Percentiles rank a stretch among this genome's conserved stretches.
Conservation (phyloP, 2,888 invertebrate species). For the Plagodis pulveraria region DNA sequence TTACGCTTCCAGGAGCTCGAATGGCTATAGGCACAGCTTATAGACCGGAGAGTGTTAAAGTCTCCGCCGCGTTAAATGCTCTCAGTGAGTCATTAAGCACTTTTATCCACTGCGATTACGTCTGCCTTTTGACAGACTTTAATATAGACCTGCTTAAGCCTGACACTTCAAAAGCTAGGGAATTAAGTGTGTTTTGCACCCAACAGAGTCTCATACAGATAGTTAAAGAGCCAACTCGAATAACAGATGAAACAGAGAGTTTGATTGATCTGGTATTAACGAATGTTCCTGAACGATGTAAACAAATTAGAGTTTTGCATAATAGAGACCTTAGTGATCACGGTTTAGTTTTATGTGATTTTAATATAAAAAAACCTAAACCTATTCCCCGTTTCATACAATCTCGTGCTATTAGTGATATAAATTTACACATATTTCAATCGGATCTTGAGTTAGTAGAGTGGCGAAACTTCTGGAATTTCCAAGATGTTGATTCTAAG, state of each 20-base stretch:
- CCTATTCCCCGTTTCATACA: not conserved
- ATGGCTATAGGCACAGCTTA: conserved; percentile 37
- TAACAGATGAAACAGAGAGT: conserved; percentile 17
- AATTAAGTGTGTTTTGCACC: not conserved
- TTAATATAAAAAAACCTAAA: conserved; percentile 2
- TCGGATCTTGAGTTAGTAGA: not conserved
- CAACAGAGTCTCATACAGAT: conserved; percentile 1
- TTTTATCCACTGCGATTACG: conserved; percentile 20
- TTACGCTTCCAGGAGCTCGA: conserved; percentile 25
- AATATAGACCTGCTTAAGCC: conserved; percentile 22
- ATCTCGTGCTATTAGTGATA: not conserved
- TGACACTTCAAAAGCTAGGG: not conserved
- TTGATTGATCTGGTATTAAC: conserved; percentile 29
- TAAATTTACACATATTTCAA: not conserved
- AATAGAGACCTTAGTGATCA: conserved; percentile 2
- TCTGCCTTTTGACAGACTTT: conserved; percentile 25
- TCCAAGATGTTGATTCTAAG: not conserved
- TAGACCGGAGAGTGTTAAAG: conserved; percentile 27
- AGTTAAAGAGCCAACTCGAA: conserved; percentile 20
- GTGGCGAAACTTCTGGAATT: not conserved
- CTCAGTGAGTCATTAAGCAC: conserved; percentile 28
- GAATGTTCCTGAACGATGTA: conserved; percentile 10
- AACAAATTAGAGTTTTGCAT: not conserved
- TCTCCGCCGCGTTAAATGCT: conserved; percentile 24
- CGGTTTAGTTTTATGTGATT: conserved; percentile 1